Evolutionary conservation across 1,140 invertebrate genomes (phyloP), one percentile per base, ranked within the genome.

Genomic region (Leptopilina boulardi): DNA sequence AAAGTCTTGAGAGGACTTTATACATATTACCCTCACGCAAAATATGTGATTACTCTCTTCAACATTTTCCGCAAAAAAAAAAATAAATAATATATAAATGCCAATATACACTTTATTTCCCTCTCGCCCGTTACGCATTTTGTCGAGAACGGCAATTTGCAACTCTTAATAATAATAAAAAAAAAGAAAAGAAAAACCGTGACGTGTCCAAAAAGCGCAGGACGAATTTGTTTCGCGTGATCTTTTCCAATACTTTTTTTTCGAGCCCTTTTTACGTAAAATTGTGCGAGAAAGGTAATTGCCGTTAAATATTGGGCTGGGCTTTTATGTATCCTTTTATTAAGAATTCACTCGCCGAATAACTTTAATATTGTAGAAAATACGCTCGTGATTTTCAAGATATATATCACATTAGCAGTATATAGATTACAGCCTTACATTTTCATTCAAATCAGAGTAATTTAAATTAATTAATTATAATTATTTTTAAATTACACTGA

Each of bases 311-410:
- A 23, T 30, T 2, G 59, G 26, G 59, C 59, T 26, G 15, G 59
- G 26, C 15, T 26, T 30, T 23, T 66, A 21, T 21, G 26, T n/a
- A 66, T 66, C 59, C 59, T 30, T 66, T 30, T 66, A 66, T 66
- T 66, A 66, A 66, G 59, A 66, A 66, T 66, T 66, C 59, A 66
- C 59, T 66, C 26, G 13, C 23, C 26, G 59, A 66, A 30, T 66
- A 26, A 11, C 26, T 13, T 13, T 44, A 15, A 44, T 18, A 5
- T 30, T 30, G n/a, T 21, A 9, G 21, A 23, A 11, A 6, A 9
- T 66, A 4, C 6, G 3, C 19, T 23, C n/a, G 3, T 8, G 26
- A 66, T 34, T 15, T 15, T 23, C 21, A 59, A 13, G 21, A 19
- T 59, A 15, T 15, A 30, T 30, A 30, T 30, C 59, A 66, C 11